Evolutionary conservation across 2,888 invertebrate species (phyloP).

Genomic region (Drosophila neotestacea): DNA sequence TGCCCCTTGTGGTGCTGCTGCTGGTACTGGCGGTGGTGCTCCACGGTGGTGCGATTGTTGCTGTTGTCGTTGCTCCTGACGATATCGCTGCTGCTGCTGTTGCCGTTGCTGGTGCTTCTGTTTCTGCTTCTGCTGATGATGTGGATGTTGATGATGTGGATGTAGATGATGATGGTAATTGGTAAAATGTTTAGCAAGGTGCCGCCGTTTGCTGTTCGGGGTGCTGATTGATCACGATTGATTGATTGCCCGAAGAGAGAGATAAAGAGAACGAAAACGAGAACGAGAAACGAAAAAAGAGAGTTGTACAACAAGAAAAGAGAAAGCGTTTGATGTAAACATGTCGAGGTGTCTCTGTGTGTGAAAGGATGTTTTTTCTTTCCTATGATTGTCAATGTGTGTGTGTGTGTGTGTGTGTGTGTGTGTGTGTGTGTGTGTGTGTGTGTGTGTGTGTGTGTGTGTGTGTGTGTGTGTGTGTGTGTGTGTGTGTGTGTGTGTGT

Average conservation of each 20-base stretch:
- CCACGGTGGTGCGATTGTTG: constrained; percentile 20
- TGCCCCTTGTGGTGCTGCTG: constrained; percentile 6
- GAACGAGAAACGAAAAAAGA: constrained; percentile 68
- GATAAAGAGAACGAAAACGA: constrained; percentile 54
- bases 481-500: constrained; percentile 27
- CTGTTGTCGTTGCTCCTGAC: constrained; percentile 8
- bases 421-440: constrained; percentile 18
- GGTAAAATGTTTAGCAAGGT: constrained; percentile 82
- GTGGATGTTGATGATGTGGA: constrained; percentile 57
- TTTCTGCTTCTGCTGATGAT: constrained; percentile 32
- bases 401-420: constrained; percentile 35
- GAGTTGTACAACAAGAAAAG: constrained; percentile 79
- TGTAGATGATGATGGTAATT: constrained; percentile 72
- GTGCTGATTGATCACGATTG: constrained; percentile 76
- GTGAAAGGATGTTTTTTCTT: background rate
- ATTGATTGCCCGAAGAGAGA: constrained; percentile 40
- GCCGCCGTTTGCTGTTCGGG: constrained; percentile 84
- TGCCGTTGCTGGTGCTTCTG: constrained; percentile 28
- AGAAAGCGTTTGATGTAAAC: constrained; percentile 65
- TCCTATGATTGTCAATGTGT: background rate
- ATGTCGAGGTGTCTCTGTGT: constrained; percentile 23
- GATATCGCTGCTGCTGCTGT: constrained; percentile 8
- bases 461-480: constrained; percentile 25
- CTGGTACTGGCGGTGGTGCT: background rate
- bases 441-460: constrained; percentile 24